Evolutionary conservation across 2,113 vertebrate species (phyloP), one percentile per base, ranked within the genome.

Genomic region (Myotis davidii): DNA sequence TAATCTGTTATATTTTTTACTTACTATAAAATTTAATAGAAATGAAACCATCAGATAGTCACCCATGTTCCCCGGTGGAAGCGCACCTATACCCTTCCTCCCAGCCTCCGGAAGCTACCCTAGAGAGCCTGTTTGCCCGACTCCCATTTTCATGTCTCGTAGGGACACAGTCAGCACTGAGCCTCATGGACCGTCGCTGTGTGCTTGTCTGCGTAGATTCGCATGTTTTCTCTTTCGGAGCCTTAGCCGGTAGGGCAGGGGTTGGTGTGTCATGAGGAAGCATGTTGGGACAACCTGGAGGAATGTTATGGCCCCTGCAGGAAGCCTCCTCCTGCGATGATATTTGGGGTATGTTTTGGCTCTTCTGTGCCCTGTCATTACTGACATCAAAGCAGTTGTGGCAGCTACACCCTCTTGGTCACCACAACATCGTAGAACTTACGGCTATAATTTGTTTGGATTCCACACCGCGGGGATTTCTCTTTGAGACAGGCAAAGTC

Each of bases 41-140:
- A 84, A 61, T 50, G 11, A 67, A 52, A 65, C 21, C 6, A 2
- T 17, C 13, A 29, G 5, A 4, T 2, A 6, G 9, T 5, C 7
- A 32, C 9, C 37, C 11, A 2, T 12, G 7, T 52, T 21, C 39
- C 13, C 13, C 32, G 25, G 29, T 16, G 32, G n/a, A 73, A n/a
- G 23, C 8, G 14, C 2, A 2, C 2, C 0, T 6, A 6, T 17
- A 6, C 0, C 13, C 2, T 27, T 2, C 20, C 1, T 29, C 9
- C 0, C 2, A 2, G 16, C 27, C 29, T 81, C 23, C 77, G 27
- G 74, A 72, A 6, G 6, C 5, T 6, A 0, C 23, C 6, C 0
- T 6, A 4, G 1, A 45, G 21, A n/a, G 1, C 0, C 11, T 16
- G 5, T 54, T 32, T 48, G 0, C 34, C 10, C 34, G 12, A n/a